These are phyloP conservation scores for Acanthornis magna DNA, from an alignment of 2,797 vertebrate species.

Conservation along the genomic window DNA sequence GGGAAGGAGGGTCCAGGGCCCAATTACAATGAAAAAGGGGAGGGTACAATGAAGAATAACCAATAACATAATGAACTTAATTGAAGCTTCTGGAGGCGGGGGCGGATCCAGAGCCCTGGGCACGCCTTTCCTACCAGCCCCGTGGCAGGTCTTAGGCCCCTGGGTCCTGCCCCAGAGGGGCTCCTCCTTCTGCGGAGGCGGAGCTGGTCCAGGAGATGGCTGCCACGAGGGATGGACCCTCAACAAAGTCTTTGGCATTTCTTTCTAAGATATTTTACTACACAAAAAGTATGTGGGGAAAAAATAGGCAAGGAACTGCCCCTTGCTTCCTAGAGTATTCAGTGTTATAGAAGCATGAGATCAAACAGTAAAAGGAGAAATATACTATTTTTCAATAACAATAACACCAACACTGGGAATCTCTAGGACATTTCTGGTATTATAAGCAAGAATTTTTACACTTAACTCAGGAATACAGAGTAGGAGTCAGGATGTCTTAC, in stretches of 20 bases:
- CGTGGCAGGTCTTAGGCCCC: too few relatives aligned
- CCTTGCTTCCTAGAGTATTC: background rate
- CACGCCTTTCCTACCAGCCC: too few relatives aligned
- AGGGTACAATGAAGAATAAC: too few relatives aligned
- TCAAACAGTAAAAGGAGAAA: background rate
- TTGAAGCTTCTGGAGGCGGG: too few relatives aligned
- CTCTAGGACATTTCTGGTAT: background rate
- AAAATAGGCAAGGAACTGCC: background rate
- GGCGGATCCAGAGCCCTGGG: too few relatives aligned
- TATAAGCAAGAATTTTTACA: background rate
- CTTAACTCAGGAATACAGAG: background rate
- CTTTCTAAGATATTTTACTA: background rate
- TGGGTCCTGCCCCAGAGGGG: too few relatives aligned
- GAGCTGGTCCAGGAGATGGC: too few relatives aligned
- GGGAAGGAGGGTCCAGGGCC: too few relatives aligned
- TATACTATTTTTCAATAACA: background rate
- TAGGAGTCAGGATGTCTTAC: background rate
- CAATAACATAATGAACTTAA: too few relatives aligned
- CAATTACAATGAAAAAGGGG: too few relatives aligned
- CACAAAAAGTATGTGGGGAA: background rate
- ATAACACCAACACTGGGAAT: rapidly evolving
- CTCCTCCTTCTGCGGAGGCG: too few relatives aligned
- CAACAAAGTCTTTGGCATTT: background rate
- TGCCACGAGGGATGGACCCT: too few relatives aligned
- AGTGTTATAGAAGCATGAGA: background rate